Evolutionary conservation across 2,113 vertebrate genomes (phyloP).

Genomic region (Mormyrus iriodes): DNA sequence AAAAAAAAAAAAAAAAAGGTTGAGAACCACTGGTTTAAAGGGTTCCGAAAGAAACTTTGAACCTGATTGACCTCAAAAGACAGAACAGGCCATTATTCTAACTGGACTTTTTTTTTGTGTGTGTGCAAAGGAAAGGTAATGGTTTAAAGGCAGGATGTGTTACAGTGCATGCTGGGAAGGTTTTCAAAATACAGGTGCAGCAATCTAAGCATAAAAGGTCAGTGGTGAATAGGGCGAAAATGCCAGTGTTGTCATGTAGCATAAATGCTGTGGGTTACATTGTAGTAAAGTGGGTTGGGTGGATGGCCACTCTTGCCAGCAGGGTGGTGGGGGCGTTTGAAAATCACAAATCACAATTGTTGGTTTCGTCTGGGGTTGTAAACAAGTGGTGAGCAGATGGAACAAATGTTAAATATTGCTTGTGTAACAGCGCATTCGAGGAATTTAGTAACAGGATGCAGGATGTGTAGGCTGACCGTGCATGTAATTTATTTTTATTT

Average conservation of each 20-base stretch:
- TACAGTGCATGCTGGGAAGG: not conserved
- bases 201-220: not conserved
- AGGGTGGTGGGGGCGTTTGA: not conserved
- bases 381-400: slow-evolving; percentile 5
- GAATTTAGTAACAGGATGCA: slow-evolving; percentile 5
- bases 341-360: slow-evolving; percentile 8
- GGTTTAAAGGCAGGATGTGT: not conserved
- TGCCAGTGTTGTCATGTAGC: not conserved
- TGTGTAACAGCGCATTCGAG: not conserved
- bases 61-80: not conserved
- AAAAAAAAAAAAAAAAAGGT: no score
- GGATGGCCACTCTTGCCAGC: not conserved
- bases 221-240: not conserved
- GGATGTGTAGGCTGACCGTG: not conserved
- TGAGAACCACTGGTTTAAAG: not conserved
- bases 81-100: not conserved
- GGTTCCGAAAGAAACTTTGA: not conserved
- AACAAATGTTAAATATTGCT: not conserved
- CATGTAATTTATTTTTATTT: not conserved
- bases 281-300: not conserved
- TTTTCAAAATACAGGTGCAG: not conserved
- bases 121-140: not conserved
- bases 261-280: not conserved
- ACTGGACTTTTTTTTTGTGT: not conserved
- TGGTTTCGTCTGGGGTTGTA: not conserved